Evolutionary conservation across 2,888 invertebrate species (phyloP).

Genomic region (Lycaena phlaeas): DNA sequence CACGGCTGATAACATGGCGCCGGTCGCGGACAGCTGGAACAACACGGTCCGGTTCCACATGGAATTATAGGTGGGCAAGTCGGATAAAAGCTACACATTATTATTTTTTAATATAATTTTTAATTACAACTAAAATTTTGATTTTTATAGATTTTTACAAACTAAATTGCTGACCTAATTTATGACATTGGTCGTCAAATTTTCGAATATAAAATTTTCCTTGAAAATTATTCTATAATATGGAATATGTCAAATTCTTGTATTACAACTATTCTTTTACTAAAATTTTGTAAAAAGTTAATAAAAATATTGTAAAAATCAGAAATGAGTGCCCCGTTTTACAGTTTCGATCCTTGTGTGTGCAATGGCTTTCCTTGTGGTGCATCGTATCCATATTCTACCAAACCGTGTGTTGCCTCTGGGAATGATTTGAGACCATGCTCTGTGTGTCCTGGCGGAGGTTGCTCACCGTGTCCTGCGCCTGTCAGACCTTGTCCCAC

Average conservation of each 20-base stretch:
- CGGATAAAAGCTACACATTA: conserved; percentile 48
- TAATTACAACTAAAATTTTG: conserved; percentile 6
- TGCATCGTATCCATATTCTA: conserved; percentile 53
- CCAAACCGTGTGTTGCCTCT: conserved; percentile 50
- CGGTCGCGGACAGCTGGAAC: conserved; percentile 45
- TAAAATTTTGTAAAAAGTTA: conserved; percentile 7
- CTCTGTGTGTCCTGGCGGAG: conserved; percentile 58
- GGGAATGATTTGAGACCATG: conserved; percentile 45
- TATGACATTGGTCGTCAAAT: no score
- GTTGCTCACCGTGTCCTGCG: conserved; percentile 59
- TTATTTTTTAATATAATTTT: not conserved
- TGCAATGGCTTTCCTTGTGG: conserved; percentile 52
- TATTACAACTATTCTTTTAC: not conserved
- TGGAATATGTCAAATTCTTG: no score
- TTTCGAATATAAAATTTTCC: no score
- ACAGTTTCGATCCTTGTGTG: conserved; percentile 60
- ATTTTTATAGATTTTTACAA: not conserved
- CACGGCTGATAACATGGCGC: conserved; percentile 48
- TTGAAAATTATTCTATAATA: no score
- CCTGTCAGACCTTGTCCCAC: conserved; percentile 55
- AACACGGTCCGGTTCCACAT: conserved; percentile 45
- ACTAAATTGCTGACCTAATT: no score
- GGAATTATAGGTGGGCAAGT: conserved; percentile 57
- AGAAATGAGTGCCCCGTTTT: conserved; percentile 61
- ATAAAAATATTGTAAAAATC: conserved; percentile 15